Evolutionary conservation across 2,797 vertebrate species (phyloP), one percentile per base, ranked within the genome.

Genomic region (Knipowitschia caucasica): DNA sequence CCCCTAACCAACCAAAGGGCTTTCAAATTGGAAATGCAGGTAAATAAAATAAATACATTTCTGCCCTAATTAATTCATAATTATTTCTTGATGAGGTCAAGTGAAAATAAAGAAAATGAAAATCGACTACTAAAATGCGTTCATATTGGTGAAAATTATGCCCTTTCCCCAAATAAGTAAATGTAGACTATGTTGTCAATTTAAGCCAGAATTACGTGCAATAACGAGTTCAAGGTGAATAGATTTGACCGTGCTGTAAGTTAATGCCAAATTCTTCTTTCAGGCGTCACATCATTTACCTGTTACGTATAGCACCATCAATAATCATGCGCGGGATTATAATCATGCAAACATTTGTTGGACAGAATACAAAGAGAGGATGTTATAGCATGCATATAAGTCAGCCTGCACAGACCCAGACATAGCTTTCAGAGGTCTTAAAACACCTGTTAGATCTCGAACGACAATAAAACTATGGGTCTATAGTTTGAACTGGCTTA

Each of bases 401-500:
- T 8, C 20, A 15, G 21, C 17, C 14, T 1, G n/a, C 39, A 36
- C 31, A 7, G 27, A 17, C 26, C n/a, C 52, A 18, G 46, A 52
- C n/a, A 10, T 18, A 20, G 25, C 43, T 55, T 46, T n/a, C 39
- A 5, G 10, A 17, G 10, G 11, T 10, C 51, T 31, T 47, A 65
- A 73, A 82, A 85, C 89, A 91, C 89, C 88, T 90, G 88, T 91
- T 89, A 88, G 84, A 67, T 73, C 68, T 56, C 51, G 52, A 62
- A 27, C 50, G 44, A 57, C 60, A 59, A 61, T 59, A 68, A 57
- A 39, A 57, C 21, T n/a, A 74, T 24, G 53, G 55, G 14, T 33
- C 50, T 9, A n/a, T n/a, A 18, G 33, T 40, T 52, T 10, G 23
- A 4, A n/a, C 17, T 38, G 14, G 14, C 4, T 2, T 12, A 7